Evolutionary conservation across 2,113 vertebrate species (phyloP).

Genomic region (Apistogramma diplotaenia): DNA sequence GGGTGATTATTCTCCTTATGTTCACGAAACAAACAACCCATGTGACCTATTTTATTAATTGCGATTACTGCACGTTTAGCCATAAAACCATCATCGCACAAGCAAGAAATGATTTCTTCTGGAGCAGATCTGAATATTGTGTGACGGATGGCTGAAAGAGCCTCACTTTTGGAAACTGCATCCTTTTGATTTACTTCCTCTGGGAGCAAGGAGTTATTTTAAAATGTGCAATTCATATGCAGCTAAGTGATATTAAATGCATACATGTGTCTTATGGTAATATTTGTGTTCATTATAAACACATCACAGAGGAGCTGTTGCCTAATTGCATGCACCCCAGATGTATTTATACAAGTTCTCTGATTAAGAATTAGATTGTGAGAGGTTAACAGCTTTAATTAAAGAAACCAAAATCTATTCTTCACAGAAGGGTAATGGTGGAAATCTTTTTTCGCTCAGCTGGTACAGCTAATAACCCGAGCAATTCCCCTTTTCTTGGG

Average conservation of each 20-base stretch:
- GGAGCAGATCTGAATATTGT: not conserved
- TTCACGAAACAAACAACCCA: not conserved
- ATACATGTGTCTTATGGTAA: slow-evolving; percentile 24
- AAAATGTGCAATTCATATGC: slow-evolving; percentile 46
- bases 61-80: not conserved
- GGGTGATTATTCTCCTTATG: not conserved
- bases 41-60: not conserved
- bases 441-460: slow-evolving; percentile 2
- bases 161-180: not conserved
- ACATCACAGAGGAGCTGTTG: not conserved
- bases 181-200: slow-evolving; percentile 18
- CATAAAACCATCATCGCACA: not conserved
- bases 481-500: slow-evolving; percentile 5
- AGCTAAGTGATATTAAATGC: slow-evolving; percentile 34
- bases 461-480: not conserved
- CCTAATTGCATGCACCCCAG: not conserved
- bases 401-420: slow-evolving; percentile 6
- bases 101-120: not conserved
- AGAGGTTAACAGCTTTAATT: slow-evolving; percentile 11
- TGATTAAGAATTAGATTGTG: not conserved
- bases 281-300: slow-evolving; percentile 21
- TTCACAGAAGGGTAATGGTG: not conserved
- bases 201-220: slow-evolving; percentile 1
- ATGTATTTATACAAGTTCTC: not conserved
- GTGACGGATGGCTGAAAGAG: not conserved